Evolutionary conservation across 53 echinoderm and acorn worm genomes (phyloP).

Genomic region (Arbacia lixula): DNA sequence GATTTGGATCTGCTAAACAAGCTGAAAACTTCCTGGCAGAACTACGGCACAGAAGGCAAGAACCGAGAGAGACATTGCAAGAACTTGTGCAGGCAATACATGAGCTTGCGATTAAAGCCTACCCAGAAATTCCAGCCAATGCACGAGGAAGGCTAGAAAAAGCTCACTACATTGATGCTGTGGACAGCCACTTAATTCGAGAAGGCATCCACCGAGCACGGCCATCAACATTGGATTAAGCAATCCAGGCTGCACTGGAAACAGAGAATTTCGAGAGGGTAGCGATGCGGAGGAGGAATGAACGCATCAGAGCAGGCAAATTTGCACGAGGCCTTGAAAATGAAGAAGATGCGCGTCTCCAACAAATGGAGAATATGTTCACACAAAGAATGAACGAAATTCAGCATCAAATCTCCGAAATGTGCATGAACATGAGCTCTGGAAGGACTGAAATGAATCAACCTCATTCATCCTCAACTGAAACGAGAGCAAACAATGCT

Average conservation of each 20-base stretch:
- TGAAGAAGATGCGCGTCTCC: constrained; percentile 9
- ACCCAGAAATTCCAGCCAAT: constrained; percentile 52
- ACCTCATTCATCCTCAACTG: no score
- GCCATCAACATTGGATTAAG: constrained; percentile 58
- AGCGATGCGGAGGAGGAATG: constrained; percentile 4
- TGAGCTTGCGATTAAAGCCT: constrained; percentile 33
- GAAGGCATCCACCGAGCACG: constrained; percentile 44
- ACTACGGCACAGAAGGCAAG: constrained; percentile 24
- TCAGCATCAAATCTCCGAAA: no score
- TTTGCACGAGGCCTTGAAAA: constrained; percentile 16
- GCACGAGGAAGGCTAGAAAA: constrained; percentile 58
- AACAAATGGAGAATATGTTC: constrained; percentile 10
- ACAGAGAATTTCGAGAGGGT: constrained; percentile 61
- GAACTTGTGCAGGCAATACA: constrained; percentile 52
- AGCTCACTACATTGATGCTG: constrained; percentile 63
- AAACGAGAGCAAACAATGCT: no score
- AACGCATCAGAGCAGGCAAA: constrained; percentile 4
- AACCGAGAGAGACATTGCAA: constrained; percentile 33
- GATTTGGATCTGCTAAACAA: constrained; percentile 50
- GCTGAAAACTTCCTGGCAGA: constrained; percentile 35
- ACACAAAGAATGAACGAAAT: no score
- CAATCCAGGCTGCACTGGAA: constrained; percentile 58
- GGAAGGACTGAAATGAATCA: no score
- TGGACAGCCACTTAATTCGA: constrained; percentile 48
- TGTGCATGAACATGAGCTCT: no score